Evolutionary conservation across 2,888 invertebrate genomes (phyloP).

Genomic region (Eugnorisma glareosa): DNA sequence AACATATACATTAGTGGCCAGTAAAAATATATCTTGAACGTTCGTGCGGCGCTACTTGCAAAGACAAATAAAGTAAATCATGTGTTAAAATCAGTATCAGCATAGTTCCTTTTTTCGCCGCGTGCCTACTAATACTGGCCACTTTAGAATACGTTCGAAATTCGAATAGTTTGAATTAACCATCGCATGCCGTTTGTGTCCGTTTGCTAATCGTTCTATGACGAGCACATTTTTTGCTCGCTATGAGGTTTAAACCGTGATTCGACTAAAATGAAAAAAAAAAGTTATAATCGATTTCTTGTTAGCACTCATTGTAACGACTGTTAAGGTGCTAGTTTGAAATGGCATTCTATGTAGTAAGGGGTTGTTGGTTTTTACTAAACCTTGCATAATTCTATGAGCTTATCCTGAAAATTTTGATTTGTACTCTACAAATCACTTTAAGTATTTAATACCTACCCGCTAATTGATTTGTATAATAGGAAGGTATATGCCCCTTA

Average conservation of each 20-base stretch:
- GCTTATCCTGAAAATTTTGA: background rate
- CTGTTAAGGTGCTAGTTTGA: conserved; percentile 17
- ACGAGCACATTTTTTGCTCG: conserved; percentile 81
- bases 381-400: background rate
- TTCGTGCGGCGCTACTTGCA: conserved; percentile 12
- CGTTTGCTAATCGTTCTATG: conserved; percentile 80
- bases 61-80: background rate
- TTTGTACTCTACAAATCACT: background rate
- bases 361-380: conserved; percentile 7
- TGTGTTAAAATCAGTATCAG: background rate
- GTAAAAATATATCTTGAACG: conserved; percentile 17
- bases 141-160: conserved; percentile 23
- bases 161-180: conserved; percentile 42
- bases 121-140: conserved; percentile 26
- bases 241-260: conserved; percentile 74
- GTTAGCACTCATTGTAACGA: conserved; percentile 73
- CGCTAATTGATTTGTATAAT: background rate
- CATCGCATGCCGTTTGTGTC: conserved; percentile 66
- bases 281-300: conserved; percentile 81
- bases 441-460: background rate
- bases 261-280: conserved; percentile 73
- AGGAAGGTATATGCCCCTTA: background rate
- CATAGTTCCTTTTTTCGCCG: conserved; percentile 14
- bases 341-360: background rate
- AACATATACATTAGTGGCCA: conserved; percentile 15